Conservation (phyloP, 2,888 invertebrate genomes). For the Calameuta filiformis region DNA sequence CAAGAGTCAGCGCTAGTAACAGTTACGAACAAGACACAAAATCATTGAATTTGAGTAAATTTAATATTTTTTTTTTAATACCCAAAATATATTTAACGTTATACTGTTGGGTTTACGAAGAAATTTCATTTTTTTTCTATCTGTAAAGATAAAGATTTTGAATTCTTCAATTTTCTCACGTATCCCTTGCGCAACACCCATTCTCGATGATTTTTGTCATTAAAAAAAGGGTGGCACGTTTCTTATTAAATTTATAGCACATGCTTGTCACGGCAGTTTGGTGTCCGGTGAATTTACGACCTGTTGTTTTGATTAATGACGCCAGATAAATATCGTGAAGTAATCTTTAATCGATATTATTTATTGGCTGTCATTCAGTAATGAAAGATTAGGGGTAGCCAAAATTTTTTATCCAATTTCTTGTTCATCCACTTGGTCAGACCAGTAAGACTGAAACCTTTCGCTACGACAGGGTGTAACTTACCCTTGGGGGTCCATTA, state of each 20-base stretch:
- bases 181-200: background rate
- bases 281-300: background rate
- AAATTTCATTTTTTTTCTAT: background rate
- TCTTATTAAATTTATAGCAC: background rate
- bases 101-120: background rate
- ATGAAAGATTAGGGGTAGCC: background rate
- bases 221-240: background rate
- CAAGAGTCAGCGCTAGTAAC: too few relatives aligned
- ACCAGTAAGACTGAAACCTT: background rate
- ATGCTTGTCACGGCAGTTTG: background rate
- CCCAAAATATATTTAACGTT: background rate
- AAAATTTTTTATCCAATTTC: background rate
- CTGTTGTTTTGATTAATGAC: background rate
- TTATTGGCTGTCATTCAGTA: background rate
- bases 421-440: background rate
- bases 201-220: background rate
- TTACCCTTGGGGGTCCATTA: conserved; percentile 6
- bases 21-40: too few relatives aligned
- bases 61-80: background rate
- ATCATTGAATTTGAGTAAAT: too few relatives aligned
- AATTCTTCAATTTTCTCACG: background rate
- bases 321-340: background rate
- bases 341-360: background rate
- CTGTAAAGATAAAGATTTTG: background rate
- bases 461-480: background rate